Evolutionary conservation across 92 coral and sea anemone genomes (phyloP).

Genomic region (Porites cylindrica): DNA sequence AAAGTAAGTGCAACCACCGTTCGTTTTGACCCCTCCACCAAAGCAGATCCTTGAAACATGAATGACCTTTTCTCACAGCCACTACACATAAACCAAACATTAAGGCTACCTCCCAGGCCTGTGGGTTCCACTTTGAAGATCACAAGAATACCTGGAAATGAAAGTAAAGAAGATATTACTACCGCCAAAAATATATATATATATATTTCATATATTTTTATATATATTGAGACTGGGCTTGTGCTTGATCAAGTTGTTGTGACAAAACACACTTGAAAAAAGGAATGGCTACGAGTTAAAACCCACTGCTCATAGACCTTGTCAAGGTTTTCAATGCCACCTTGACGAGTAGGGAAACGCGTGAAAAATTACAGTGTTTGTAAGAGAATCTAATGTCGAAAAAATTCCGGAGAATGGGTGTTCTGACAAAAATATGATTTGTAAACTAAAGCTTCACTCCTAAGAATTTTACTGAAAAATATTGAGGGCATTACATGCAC

Average conservation of each 20-base stretch:
- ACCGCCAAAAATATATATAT: neutral
- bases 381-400: too few relatives aligned
- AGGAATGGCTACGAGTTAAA: neutral
- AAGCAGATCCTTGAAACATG: constrained; percentile 48
- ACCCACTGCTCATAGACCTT: neutral
- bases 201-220: neutral
- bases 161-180: constrained; percentile 4
- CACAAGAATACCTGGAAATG: constrained; percentile 2
- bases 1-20: too few relatives aligned
- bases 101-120: constrained; percentile 41
- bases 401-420: too few relatives aligned
- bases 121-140: constrained; percentile 1
- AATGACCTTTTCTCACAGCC: constrained; percentile 32
- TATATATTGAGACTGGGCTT: neutral
- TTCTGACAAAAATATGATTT: too few relatives aligned
- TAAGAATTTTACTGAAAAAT: too few relatives aligned
- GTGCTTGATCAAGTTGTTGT: constrained; percentile 1
- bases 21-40: too few relatives aligned
- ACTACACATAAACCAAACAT: constrained; percentile 31
- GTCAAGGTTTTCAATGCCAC: too few relatives aligned
- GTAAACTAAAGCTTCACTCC: too few relatives aligned
- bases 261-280: neutral
- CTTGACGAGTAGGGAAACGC: too few relatives aligned
- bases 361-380: too few relatives aligned
- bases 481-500: too few relatives aligned